Base-by-base conservation (phyloP, 2,888 invertebrate species). In the Dinocampus coccinellae region DNA sequence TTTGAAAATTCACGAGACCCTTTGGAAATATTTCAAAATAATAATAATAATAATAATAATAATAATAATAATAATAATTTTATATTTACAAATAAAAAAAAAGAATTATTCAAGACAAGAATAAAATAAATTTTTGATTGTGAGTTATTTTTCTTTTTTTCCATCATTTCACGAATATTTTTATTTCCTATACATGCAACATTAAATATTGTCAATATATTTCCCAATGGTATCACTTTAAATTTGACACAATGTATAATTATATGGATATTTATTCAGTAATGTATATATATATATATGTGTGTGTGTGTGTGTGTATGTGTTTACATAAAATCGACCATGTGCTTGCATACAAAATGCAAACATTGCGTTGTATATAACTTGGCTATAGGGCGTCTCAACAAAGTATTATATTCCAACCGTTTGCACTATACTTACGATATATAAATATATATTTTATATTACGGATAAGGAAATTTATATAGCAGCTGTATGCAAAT, bases 291-390 rank as follows among this genome's bases (percentile, higher is more conserved):
- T 9, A n/a, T 47, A 47, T 16, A 47, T 47, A 20, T n/a, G 3
- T 29, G n/a, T 29, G 3, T 29, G 3, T 29, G 7, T 29, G 29
- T 29, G 7, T 7, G 7, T 29, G 7, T 29, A 7, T 29, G 29
- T 29, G 29, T 29, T 29, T 7, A n/a, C n/a, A 47, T 39, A 39
- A 39, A 73, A 74, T 73, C 71, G 69, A 39, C 62, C 65, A 70
- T 78, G 76, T 77, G 77, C 79, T 79, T 79, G 78, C 78, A 79
- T 79, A 76, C 76, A 79, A 77, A 79, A 77, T 77, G 77, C 78
- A 79, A 47, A 47, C 16, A 47, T 76, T 65, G 75, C 58, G 47
- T 47, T 47, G 16, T 47, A 47, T 39, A n/a, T 47, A n/a, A 66
- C 67, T 58, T 62, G 13, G 47, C 52, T 64, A 71, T 42, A 34